A percentile compares a stretch with the other conserved stretches of the same genome.
Evolutionary conservation across 2,888 invertebrate species (phyloP).

Genomic region (Apotomis turbidana): DNA sequence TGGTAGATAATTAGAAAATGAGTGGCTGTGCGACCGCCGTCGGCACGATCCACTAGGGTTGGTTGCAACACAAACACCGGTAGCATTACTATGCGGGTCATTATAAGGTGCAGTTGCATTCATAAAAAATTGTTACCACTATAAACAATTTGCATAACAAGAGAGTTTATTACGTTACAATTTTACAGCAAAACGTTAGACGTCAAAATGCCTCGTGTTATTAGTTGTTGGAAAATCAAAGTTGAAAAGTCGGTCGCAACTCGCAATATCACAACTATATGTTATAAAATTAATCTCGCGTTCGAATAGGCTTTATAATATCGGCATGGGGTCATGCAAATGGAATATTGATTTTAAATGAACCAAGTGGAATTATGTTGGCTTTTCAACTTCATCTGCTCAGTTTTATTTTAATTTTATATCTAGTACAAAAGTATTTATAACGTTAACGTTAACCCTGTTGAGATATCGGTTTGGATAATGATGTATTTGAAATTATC

Average conservation of each 20-base stretch:
- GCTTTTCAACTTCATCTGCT: too few relatives aligned
- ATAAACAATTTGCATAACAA: constrained; percentile 55
- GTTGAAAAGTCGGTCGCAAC: constrained; percentile 21
- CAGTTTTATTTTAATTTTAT: too few relatives aligned
- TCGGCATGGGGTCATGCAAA: too few relatives aligned
- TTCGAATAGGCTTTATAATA: neutral
- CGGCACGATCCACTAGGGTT: constrained; percentile 56
- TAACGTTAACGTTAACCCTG: too few relatives aligned
- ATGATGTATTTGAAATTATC: too few relatives aligned
- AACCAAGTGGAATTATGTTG: too few relatives aligned
- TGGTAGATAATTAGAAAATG: constrained; percentile 68
- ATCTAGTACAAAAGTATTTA: too few relatives aligned
- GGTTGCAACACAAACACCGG: constrained; percentile 59
- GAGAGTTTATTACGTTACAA: constrained; percentile 42
- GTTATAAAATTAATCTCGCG: constrained; percentile 7
- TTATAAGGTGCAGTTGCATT: constrained; percentile 71
- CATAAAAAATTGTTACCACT: constrained; percentile 54
- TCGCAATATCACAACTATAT: constrained; percentile 5
- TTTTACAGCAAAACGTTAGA: constrained; percentile 17
- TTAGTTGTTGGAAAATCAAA: constrained; percentile 7
- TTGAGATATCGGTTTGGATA: too few relatives aligned
- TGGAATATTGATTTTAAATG: too few relatives aligned
- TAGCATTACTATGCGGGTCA: constrained; percentile 75
- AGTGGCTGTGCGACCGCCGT: constrained; percentile 55
- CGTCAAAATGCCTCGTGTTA: constrained; percentile 9